Base-by-base conservation (phyloP, 1,140 invertebrate genomes). In the Spodoptera frugiperda region DNA sequence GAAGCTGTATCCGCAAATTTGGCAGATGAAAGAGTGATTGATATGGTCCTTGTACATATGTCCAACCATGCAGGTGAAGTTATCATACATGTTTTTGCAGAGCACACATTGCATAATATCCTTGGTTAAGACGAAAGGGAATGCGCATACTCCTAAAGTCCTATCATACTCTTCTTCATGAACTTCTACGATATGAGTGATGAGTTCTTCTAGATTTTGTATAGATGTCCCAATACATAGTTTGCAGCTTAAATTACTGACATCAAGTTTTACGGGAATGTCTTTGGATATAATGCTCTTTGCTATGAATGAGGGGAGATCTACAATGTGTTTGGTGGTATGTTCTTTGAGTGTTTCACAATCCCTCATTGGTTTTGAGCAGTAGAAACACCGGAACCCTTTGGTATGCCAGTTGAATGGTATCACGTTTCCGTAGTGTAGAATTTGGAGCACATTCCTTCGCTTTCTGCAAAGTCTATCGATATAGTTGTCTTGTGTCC, bases 31-130 rank as follows among this genome's bases (percentile, higher is more conserved):
- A 0, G 76, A 54, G 61, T 87, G 85, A 1, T 19, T 48, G 0
- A 88, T 78, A 75, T 91, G 87, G 11, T 84, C 74, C 25, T 85
- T 89, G 44, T 87, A 82, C 89, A 89, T 90, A 48, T 91, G 89
- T 0, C 70, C 44, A n/a, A 90, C 71, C 14, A 91, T 73, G 0
- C 78, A 78, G 0, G 81, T 80, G 61, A 89, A 87, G 55, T 88
- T 91, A 48, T 91, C 82, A 15, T 82, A 89, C 44, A 77, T 44
- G 3, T 17, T 72, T 0, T 81, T 71, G 39, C 86, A 91, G 0
- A 86, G 17, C 6, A 82, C 81, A 33, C 88, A 88, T 2, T 81
- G 59, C 76, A 88, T 81, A 0, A 82, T 3, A 8, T 82, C 73
- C 57, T 83, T 87, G 3, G 71, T 78, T 3, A 89, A 49, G 11